Evolutionary conservation across 2,113 vertebrate species (phyloP), one percentile per base, ranked within the genome.

Genomic region (Ploceus nigricollis): DNA sequence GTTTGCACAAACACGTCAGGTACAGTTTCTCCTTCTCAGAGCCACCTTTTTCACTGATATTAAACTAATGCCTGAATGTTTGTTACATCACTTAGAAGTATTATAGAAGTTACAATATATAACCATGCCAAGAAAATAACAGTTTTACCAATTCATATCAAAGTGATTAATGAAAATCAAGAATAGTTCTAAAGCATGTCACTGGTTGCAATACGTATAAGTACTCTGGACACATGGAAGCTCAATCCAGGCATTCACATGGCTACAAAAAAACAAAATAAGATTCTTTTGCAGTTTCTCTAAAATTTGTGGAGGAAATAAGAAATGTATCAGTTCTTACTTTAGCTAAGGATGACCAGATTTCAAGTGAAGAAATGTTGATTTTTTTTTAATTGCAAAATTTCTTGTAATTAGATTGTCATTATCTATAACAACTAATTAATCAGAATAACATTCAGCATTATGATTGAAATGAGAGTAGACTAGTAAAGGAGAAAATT

Each of bases 341-440:
- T 88, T 91, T 28, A 70, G 14, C 23, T 66, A 72, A 73, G 14
- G 3, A 48, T 80, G 21, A 48, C 24, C n/a, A 68, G 10, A 72
- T 77, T 83, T 92, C 86, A 83, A 86, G 14, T 42, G 25, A 82
- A 53, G 28, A 90, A 88, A 53, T 45, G 4, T 53, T 73, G 35
- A 15, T 68, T 54, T 75, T 82, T 82, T 82, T 82, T 65, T 15
- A 33, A 33, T 61, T 51, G 14, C 57, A 79, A 79, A 37, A 25
- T 63, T 89, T 73, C 76, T 81, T 87, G 60, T 96, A 90, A 90
- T 95, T 93, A 77, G 31, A 85, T 93, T 96, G 57, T 70, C 27
- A 58, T 86, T 89, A 90, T 94, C 76, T 89, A 5, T 65, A 81
- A n/a, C 48, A 58, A n/a, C 45, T 83, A 92, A 86, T 92, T 94